These are phyloP conservation scores for Homarus gammarus DNA, from an alignment of 2,888 invertebrate genomes.

Conservation along the genomic window DNA sequence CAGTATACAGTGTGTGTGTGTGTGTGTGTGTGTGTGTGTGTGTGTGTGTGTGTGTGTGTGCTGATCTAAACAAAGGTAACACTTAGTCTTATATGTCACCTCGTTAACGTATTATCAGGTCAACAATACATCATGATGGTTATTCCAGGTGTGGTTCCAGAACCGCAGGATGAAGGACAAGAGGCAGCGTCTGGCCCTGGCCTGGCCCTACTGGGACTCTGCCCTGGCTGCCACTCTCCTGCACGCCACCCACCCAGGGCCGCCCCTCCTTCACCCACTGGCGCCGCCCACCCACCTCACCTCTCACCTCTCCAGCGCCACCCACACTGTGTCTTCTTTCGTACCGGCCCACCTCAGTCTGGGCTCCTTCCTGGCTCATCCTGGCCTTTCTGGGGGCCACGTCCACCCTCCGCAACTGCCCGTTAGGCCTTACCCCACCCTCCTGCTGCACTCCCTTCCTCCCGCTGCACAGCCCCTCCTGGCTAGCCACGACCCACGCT, in stretches of 20 bases:
- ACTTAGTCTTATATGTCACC: too few species aligned
- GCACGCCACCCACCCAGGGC: slow-evolving; percentile 33
- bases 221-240: slow-evolving; percentile 65
- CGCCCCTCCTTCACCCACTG: slow-evolving; percentile 39
- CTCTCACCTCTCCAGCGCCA: slow-evolving; percentile 12
- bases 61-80: too few species aligned
- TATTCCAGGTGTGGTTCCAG: slow-evolving; percentile 75
- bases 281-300: slow-evolving; percentile 36
- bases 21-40: too few species aligned
- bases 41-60: too few species aligned
- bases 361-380: slow-evolving; percentile 32
- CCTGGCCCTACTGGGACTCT: slow-evolving; percentile 71
- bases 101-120: too few species aligned
- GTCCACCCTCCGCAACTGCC: slow-evolving; percentile 37
- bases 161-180: slow-evolving; percentile 76
- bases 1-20: too few species aligned
- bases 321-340: slow-evolving; percentile 44
- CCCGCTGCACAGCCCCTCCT: slow-evolving; percentile 60
- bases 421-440: slow-evolving; percentile 46
- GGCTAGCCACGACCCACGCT: slow-evolving; percentile 55
- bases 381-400: neutral
- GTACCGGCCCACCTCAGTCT: slow-evolving; percentile 47
- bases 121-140: too few species aligned
- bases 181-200: slow-evolving; percentile 69
- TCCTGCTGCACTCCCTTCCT: slow-evolving; percentile 53